Evolutionary conservation across 2,113 vertebrate genomes (phyloP).

Genomic region (Rhizomys pruinosus): DNA sequence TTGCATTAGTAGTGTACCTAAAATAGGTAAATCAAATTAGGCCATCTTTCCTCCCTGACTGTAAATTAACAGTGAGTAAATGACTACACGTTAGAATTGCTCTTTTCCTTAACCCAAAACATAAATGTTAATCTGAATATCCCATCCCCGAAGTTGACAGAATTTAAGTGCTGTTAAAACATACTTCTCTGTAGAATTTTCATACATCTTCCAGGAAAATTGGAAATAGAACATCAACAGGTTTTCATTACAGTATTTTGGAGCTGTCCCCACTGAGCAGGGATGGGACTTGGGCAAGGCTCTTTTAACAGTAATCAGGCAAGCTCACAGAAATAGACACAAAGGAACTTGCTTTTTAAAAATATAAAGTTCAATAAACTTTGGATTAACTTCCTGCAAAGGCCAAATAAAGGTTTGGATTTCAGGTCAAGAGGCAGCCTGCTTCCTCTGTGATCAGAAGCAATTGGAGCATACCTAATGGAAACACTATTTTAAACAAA

Average conservation of each 20-base stretch:
- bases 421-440: slow-evolving; percentile 70
- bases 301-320: background rate
- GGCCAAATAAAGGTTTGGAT: slow-evolving; percentile 61
- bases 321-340: background rate
- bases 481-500: slow-evolving; percentile 82
- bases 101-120: slow-evolving; percentile 46
- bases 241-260: slow-evolving; percentile 58
- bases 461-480: slow-evolving; percentile 76
- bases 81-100: slow-evolving; percentile 10
- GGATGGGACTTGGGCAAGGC: slow-evolving; percentile 44
- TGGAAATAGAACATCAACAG: slow-evolving; percentile 31
- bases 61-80: slow-evolving; percentile 62
- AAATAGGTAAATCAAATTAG: slow-evolving; percentile 33
- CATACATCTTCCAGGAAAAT: slow-evolving; percentile 42
- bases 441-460: slow-evolving; percentile 68
- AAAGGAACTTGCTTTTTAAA: slow-evolving; percentile 16
- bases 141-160: slow-evolving; percentile 55
- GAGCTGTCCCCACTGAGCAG: background rate
- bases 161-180: slow-evolving; percentile 58
- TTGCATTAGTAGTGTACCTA: background rate
- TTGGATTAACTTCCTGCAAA: slow-evolving; percentile 71
- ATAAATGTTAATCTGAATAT: slow-evolving; percentile 60
- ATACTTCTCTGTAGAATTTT: slow-evolving; percentile 49
- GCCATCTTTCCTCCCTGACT: background rate
- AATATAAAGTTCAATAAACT: slow-evolving; percentile 67